phyloP scores from a whole-genome alignment of 1,140 invertebrate genomes.

The Sinonovacula constricta region DNA sequence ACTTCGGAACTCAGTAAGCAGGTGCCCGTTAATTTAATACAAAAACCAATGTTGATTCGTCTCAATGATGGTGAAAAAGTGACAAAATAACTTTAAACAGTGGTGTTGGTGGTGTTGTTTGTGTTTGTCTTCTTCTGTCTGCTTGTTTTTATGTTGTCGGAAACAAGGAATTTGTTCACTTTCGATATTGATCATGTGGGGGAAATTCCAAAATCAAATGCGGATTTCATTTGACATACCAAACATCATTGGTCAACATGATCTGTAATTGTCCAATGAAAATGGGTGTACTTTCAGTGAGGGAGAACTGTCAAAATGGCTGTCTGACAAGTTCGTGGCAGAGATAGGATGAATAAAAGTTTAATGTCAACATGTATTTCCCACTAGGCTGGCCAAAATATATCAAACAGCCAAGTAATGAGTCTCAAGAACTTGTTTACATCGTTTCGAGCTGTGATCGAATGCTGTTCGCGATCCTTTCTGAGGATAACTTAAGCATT shows the following conservation, averaged over 20 bases:
- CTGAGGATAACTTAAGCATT: conserved; percentile 88
- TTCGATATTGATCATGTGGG: no score
- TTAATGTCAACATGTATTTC: conserved; percentile 89
- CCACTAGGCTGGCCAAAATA: conserved; percentile 96
- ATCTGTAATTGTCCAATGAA: conserved; percentile 6
- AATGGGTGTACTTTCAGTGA: background rate
- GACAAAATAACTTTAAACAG: no score
- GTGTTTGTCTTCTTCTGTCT: no score
- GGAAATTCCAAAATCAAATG: background rate
- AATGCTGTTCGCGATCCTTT: conserved; percentile 92
- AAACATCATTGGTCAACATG: conserved; percentile 6
- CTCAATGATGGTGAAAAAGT: no score
- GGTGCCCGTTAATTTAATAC: conserved; percentile 20
- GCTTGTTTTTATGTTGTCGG: no score
- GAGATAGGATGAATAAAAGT: conserved; percentile 35
- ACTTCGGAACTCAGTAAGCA: conserved; percentile 3
- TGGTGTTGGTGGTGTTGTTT: no score
- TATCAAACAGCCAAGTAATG: conserved; percentile 85
- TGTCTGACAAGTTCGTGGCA: conserved; percentile 58
- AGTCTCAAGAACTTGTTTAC: conserved; percentile 84
- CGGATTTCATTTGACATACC: background rate
- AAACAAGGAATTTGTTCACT: background rate
- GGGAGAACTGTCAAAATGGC: conserved; percentile 56
- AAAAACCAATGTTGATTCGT: no score
- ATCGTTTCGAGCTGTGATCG: conserved; percentile 94